These are phyloP conservation scores for Melanerpes formicivorus DNA, from an alignment of 2,113 vertebrate genomes.

Conservation along the genomic window DNA sequence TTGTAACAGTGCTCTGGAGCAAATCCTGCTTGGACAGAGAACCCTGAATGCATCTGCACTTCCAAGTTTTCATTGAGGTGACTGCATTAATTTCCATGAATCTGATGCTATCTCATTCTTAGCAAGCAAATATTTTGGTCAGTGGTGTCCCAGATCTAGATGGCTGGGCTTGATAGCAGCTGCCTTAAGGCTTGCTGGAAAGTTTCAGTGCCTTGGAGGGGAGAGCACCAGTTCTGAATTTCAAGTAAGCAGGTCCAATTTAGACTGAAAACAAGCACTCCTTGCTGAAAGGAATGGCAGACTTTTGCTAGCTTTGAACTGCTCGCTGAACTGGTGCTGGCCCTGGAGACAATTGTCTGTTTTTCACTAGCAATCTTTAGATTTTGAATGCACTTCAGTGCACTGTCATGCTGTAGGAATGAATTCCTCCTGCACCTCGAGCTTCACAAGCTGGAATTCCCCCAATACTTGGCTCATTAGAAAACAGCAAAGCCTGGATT, in stretches of 20 bases:
- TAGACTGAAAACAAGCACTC: neutral
- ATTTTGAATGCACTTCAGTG: slow-evolving; percentile 12
- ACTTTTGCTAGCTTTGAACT: slow-evolving; percentile 3
- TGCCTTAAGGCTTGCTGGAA: slow-evolving; percentile 16
- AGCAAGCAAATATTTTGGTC: slow-evolving; percentile 37
- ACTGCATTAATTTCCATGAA: slow-evolving; percentile 50
- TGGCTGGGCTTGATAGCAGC: neutral
- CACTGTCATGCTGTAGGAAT: slow-evolving; percentile 31
- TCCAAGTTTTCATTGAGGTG: slow-evolving; percentile 41
- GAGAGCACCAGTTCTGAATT: neutral
- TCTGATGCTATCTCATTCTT: slow-evolving; percentile 30
- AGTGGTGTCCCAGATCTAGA: slow-evolving; percentile 14
- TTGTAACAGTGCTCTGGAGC: slow-evolving; percentile 8
- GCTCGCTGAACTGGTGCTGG: neutral
- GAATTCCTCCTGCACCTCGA: slow-evolving; percentile 42
- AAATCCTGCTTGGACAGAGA: slow-evolving; percentile 27
- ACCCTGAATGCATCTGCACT: slow-evolving; percentile 12
- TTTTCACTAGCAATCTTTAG: slow-evolving; percentile 3
- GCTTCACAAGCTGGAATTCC: slow-evolving; percentile 47
- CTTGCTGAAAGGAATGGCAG: neutral
- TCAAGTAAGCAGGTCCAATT: neutral
- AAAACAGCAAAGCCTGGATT: slow-evolving; percentile 20
- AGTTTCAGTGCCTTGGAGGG: neutral
- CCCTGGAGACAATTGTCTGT: neutral
- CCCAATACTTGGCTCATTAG: slow-evolving; percentile 28